These are phyloP conservation scores for Amitus sp. DNA, from an alignment of 2,888 invertebrate species.

Conservation along the genomic window DNA sequence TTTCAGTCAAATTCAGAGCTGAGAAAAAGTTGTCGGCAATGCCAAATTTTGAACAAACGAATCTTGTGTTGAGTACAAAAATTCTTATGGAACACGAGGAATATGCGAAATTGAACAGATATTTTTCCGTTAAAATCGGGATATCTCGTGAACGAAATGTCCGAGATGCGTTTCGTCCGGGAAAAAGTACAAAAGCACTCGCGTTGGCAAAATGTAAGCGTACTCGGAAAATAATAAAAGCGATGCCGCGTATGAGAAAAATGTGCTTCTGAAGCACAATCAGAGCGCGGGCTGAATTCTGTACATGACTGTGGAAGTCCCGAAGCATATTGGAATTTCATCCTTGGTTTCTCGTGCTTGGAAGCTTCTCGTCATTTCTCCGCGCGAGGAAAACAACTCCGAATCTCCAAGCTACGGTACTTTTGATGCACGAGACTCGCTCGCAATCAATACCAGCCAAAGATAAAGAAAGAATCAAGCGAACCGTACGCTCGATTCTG, in stretches of 20 bases:
- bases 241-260: conserved; percentile 50
- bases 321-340: conserved; percentile 62
- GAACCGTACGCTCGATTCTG: neutral
- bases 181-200: neutral
- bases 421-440: conserved; percentile 14
- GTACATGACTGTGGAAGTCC: conserved; percentile 56
- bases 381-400: conserved; percentile 21
- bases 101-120: no score
- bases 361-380: conserved; percentile 23
- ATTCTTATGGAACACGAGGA: no score
- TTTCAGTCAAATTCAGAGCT: no score
- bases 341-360: no score
- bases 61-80: no score
- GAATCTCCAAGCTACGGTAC: conserved; percentile 22
- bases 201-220: conserved; percentile 10
- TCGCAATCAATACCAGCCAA: conserved; percentile 17
- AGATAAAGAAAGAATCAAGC: conserved; percentile 1
- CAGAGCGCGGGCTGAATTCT: conserved; percentile 61
- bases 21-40: no score
- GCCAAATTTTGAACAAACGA: no score
- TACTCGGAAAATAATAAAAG: conserved; percentile 40
- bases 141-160: no score
- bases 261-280: conserved; percentile 63
- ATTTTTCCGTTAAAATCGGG: no score
- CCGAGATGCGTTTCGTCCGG: no score